phyloP scores from a whole-genome alignment of 2,888 invertebrate species.

The Stegana nigrithorax region DNA sequence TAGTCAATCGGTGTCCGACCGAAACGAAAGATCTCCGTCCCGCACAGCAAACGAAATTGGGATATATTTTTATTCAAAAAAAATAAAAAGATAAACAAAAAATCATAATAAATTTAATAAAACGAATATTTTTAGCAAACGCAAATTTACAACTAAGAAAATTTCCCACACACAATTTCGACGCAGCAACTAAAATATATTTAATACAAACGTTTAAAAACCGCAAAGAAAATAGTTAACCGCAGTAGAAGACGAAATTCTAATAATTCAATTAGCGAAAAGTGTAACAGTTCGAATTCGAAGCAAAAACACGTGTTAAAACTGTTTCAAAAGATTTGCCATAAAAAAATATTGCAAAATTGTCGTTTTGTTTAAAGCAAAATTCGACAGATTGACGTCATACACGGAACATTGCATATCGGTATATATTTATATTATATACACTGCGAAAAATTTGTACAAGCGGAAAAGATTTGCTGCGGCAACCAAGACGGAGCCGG shows the following conservation, averaged over 20 bases:
- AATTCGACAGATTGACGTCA: conserved; percentile 51
- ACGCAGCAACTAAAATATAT: too few species aligned
- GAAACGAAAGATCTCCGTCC: conserved; percentile 67
- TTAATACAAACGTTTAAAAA: conserved; percentile 23
- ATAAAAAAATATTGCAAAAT: conserved; percentile 24
- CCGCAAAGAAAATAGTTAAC: not conserved
- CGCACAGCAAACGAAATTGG: conserved; percentile 42
- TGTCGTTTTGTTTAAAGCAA: conserved; percentile 23
- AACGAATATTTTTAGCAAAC: conserved; percentile 4
- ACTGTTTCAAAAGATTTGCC: conserved; percentile 15
- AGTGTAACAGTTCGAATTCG: not conserved
- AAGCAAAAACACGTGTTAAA: not conserved
- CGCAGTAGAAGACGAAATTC: not conserved
- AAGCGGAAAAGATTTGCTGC: not conserved
- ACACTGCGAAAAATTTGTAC: conserved; percentile 46
- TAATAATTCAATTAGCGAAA: conserved; percentile 1
- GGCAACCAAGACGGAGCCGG: not conserved
- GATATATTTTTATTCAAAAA: conserved; percentile 33
- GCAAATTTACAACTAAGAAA: not conserved
- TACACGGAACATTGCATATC: conserved; percentile 3
- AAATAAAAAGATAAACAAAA: conserved; percentile 34
- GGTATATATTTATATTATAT: conserved; percentile 7
- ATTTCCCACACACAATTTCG: too few species aligned
- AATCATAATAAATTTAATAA: not conserved
- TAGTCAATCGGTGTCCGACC: conserved; percentile 70